Conservation (phyloP, 1,140 invertebrate genomes). For the Bradynema listronoti region DNA sequence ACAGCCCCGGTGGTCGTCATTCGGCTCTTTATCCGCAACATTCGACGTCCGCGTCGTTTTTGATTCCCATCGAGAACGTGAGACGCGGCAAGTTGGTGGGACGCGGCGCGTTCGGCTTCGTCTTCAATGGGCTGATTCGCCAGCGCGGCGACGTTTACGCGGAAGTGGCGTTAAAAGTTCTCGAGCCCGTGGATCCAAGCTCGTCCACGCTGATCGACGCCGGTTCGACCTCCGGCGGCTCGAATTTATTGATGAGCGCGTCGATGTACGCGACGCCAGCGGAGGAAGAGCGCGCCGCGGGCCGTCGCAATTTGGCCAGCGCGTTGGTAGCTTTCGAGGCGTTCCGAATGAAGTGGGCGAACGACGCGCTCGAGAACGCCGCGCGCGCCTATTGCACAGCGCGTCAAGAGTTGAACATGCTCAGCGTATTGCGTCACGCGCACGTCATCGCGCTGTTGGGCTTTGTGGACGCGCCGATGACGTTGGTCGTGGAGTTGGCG, state of each 20-base stretch:
- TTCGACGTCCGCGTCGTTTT: constrained; percentile 65
- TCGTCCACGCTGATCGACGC: too few species aligned
- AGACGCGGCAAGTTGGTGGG: constrained; percentile 74
- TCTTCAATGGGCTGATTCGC: constrained; percentile 68
- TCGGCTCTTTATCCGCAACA: too few species aligned
- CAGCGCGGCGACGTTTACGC: constrained; percentile 54
- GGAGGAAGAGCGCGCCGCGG: too few species aligned
- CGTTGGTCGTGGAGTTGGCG: constrained; percentile 80
- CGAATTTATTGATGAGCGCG: too few species aligned
- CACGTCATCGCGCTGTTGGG: constrained; percentile 83
- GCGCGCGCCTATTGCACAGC: constrained; percentile 90
- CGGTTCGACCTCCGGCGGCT: neutral
- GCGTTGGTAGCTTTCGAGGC: constrained; percentile 75
- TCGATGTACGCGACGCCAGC: too few species aligned
- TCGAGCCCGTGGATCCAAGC: constrained; percentile 73
- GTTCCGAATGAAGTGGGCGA: constrained; percentile 70
- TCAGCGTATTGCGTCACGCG: constrained; percentile 74
- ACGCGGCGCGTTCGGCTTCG: constrained; percentile 91
- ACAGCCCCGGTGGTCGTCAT: too few species aligned
- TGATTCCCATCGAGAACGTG: constrained; percentile 68
- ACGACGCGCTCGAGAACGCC: constrained; percentile 79
- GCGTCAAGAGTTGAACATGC: constrained; percentile 78
- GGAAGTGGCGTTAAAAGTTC: constrained; percentile 86
- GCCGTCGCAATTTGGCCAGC: constrained; percentile 8
- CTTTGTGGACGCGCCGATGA: constrained; percentile 77